Percentiles rank a stretch among this genome's conserved stretches.
Evolutionary conservation across 2,113 vertebrate species (phyloP).

Genomic region (Crotalus viridis): DNA sequence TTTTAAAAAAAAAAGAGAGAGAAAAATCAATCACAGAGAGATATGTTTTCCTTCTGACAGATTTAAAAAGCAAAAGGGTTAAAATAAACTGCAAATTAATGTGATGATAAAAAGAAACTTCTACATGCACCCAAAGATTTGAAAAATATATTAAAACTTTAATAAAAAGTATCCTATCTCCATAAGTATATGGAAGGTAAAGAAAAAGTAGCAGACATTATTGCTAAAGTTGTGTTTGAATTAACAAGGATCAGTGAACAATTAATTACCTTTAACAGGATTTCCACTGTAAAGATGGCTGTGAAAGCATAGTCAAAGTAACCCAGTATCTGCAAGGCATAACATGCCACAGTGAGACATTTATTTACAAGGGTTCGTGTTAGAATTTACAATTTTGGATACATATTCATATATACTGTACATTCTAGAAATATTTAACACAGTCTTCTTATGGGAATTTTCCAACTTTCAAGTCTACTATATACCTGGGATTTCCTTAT

Average conservation of each 20-base stretch:
- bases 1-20: slow-evolving; percentile 56
- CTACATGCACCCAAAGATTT: slow-evolving; percentile 69
- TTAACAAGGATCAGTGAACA: slow-evolving; percentile 68
- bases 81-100: slow-evolving; percentile 58
- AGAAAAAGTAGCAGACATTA: slow-evolving; percentile 87
- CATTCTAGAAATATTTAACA: neutral
- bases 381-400: slow-evolving; percentile 37
- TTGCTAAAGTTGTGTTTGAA: slow-evolving; percentile 72
- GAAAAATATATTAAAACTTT: slow-evolving; percentile 75
- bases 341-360: slow-evolving; percentile 70
- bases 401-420: slow-evolving; percentile 33
- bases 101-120: slow-evolving; percentile 59
- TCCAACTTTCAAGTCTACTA: neutral
- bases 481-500: neutral
- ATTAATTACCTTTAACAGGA: slow-evolving; percentile 96
- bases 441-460: neutral
- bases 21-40: slow-evolving; percentile 64
- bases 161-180: slow-evolving; percentile 80
- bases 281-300: slow-evolving; percentile 99
- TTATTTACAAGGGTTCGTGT: slow-evolving; percentile 4
- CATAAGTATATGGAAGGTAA: slow-evolving; percentile 98
- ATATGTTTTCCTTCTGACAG: slow-evolving; percentile 53
- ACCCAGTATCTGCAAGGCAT: slow-evolving; percentile 99
- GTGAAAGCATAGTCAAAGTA: slow-evolving; percentile 99
- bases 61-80: slow-evolving; percentile 56